Conservation (phyloP, 2,113 vertebrate species). For the Bothrops jararaca region DNA sequence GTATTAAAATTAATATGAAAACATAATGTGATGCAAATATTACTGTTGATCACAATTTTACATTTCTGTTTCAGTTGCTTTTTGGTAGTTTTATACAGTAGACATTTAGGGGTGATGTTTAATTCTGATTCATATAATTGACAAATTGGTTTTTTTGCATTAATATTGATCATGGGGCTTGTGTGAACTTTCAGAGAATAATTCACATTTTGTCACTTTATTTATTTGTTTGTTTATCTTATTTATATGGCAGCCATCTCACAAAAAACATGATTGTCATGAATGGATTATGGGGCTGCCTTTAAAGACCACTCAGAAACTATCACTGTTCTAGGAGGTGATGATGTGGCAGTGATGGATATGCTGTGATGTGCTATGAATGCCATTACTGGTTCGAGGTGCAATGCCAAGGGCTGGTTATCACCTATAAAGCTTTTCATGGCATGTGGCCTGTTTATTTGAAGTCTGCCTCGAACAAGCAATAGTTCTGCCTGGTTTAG, state of each 20-base stretch:
- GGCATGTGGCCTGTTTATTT: not conserved
- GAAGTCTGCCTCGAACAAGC: not conserved
- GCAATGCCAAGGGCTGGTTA: not conserved
- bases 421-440: not conserved
- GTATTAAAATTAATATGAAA: not conserved
- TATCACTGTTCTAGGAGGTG: not conserved
- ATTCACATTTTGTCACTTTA: not conserved
- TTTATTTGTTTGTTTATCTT: not conserved
- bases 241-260: not conserved
- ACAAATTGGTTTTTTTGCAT: not conserved
- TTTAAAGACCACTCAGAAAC: not conserved
- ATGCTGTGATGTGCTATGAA: not conserved
- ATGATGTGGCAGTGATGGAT: not conserved
- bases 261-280: not conserved
- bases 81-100: not conserved
- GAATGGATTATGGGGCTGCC: not conserved
- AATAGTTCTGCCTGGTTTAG: not conserved
- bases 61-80: not conserved
- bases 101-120: not conserved
- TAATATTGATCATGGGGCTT: not conserved
- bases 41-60: not conserved
- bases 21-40: not conserved
- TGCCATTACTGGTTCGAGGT: not conserved
- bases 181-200: not conserved
- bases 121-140: not conserved